Conservation (phyloP, 92 coral and sea anemone genomes). For the Phenganax subtilis region DNA sequence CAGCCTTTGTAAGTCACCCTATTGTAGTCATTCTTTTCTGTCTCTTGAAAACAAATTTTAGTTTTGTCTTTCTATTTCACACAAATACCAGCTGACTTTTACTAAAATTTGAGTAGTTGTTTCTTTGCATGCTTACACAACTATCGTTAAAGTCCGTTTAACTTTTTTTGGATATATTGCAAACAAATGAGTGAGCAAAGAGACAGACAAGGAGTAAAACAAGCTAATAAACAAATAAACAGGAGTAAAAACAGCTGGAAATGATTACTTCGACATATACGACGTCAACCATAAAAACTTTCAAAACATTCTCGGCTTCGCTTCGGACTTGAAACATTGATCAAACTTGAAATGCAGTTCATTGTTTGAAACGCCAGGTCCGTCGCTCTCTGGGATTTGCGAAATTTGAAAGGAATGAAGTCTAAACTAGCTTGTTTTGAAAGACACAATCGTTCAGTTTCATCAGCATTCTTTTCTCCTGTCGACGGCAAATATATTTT, state of each 20-base stretch:
- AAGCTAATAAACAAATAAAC: not conserved
- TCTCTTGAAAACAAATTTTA: too few relatives aligned
- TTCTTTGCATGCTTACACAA: too few relatives aligned
- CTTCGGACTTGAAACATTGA: too few relatives aligned
- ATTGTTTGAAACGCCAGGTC: conserved; percentile 35
- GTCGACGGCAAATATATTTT: conserved; percentile 74
- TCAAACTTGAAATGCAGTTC: too few relatives aligned
- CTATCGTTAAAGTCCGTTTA: too few relatives aligned
- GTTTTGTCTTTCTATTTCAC: too few relatives aligned
- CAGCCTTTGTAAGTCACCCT: too few relatives aligned
- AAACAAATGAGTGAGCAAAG: not conserved
- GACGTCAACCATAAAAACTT: too few relatives aligned
- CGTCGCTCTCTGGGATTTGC: conserved; percentile 84
- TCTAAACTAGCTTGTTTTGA: conserved; percentile 52
- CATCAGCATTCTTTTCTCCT: conserved; percentile 91
- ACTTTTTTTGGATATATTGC: not conserved
- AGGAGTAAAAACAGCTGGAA: not conserved
- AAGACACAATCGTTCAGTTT: conserved; percentile 55
- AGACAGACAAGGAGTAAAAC: not conserved
- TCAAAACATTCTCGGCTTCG: too few relatives aligned
- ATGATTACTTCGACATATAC: not conserved
- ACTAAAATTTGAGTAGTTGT: too few relatives aligned
- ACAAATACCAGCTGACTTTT: too few relatives aligned
- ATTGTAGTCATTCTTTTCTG: too few relatives aligned
- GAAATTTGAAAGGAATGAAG: conserved; percentile 58